Base-by-base conservation (phyloP, 2,797 vertebrate genomes). In the Neoniphon sammara region DNA sequence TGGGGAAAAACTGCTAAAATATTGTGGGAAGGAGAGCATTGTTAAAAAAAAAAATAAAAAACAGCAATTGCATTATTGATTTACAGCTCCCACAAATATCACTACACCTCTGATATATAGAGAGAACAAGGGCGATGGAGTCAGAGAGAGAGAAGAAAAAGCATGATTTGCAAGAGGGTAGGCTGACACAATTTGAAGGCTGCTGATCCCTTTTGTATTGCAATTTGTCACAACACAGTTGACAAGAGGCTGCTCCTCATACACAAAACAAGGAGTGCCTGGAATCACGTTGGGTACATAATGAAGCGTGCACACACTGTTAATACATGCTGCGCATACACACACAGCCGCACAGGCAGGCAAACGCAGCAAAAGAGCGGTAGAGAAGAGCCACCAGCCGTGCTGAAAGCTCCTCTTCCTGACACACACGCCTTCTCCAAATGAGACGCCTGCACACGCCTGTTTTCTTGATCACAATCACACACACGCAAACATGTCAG, bases 211-310 rank as follows among this genome's bases (percentile, higher is more conserved):
- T 73, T 87, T 90, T 89, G 91, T 91, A 65, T 85, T 61, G 85
- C 76, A 85, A 89, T 90, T 90, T 91, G 91, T 90, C 85, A 87
- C 46, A 84, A 86, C 88, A 79, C 74, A 80, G 87, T 85, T 81
- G 91, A 92, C 91, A 85, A 84, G 84, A 75, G 84, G 73, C 84
- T 85, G 73, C 75, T 67, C 66, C 59, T 77, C 68, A 53, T 66
- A 77, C 76, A 62, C 70, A 67, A 61, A 84, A 86, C 77, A 73
- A 74, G 52, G 21, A 77, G 79, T 15, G 75, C 70, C 70, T 72
- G 62, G 42, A 83, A 81, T 83, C 61, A 73, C 66, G 80, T 56
- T 70, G 77, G 77, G 69, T 78, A 58, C 73, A 83, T 85, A 87
- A 85, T 86, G 77, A 86, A 79, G 57, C 80, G 8, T 67, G 70